Base-by-base conservation (phyloP, 2,888 invertebrate species). In the Salpingus planirostris region DNA sequence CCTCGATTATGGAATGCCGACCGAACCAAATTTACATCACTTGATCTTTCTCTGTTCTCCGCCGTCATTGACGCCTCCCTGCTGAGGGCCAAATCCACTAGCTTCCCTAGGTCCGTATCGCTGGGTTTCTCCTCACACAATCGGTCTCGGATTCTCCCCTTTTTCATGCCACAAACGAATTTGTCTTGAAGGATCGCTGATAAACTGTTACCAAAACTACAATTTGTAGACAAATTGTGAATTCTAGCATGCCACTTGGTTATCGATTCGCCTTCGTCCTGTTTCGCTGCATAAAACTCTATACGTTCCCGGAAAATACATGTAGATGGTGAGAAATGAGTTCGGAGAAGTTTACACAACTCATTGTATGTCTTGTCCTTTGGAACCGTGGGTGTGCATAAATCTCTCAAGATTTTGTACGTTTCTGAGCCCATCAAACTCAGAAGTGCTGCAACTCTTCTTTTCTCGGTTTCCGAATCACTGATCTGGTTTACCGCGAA, bases 341-440 rank as follows among this genome's bases (percentile, higher is more conserved):
- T 21, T 11, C 21, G 29, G 13, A 40, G 21, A 4, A 45, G 21
- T 6, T 33, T 18, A 3, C 24, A 36, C 4, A 44, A 29, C 15
- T 49, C 40, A 5, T 42, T 31, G 31, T 40, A 49, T 1, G 37
- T 32, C 26, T 48, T 46, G 2, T 33, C 27, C 23, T 49, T 44
- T 2, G 50, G 48, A n/a, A n/a, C n/a, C n/a, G n/a, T n/a, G n/a
- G n/a, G n/a, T n/a, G n/a, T n/a, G n/a, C n/a, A n/a, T n/a, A n/a
- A n/a, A n/a, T n/a, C n/a, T n/a, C n/a, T n/a, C n/a, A n/a, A n/a
- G n/a, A n/a, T n/a, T n/a, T n/a, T n/a, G n/a, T n/a, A n/a, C n/a
- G n/a, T n/a, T n/a, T n/a, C n/a, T n/a, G n/a, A n/a, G n/a, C n/a
- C n/a, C n/a, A n/a, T n/a, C n/a, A n/a, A n/a, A n/a, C n/a, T n/a